These are phyloP conservation scores for Brachionus calyciflorus DNA, from an alignment of 1,140 invertebrate genomes.

Conservation along the genomic window DNA sequence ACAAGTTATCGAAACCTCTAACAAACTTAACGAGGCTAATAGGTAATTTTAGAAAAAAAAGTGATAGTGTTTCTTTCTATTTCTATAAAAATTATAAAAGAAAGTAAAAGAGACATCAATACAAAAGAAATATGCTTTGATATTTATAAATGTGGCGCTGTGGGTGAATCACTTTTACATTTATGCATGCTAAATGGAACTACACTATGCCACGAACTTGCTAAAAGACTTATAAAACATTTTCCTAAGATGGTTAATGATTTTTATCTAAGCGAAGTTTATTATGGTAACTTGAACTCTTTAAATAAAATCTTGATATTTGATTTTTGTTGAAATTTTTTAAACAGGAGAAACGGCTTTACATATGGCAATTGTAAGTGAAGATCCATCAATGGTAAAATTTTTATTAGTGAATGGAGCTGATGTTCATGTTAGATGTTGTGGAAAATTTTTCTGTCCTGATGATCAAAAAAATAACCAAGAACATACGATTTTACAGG, in stretches of 20 bases:
- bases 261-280: constrained; percentile 91
- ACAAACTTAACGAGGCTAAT: constrained; percentile 3
- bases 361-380: constrained; percentile 95
- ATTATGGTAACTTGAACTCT: constrained; percentile 77
- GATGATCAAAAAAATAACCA: constrained; percentile 92
- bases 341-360: constrained; percentile 62
- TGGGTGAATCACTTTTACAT: constrained; percentile 90
- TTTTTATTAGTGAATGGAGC: constrained; percentile 86
- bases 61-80: too few relatives aligned
- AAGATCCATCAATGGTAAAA: constrained; percentile 94
- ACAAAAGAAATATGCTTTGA: constrained; percentile 79
- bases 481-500: constrained; percentile 74
- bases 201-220: constrained; percentile 83
- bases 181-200: constrained; percentile 86
- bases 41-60: background rate
- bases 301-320: too few relatives aligned
- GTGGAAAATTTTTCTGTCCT: constrained; percentile 79
- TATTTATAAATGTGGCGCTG: constrained; percentile 83
- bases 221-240: constrained; percentile 80
- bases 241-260: constrained; percentile 94
- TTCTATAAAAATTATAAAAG: too few relatives aligned
- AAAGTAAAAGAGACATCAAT: background rate
- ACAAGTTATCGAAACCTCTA: background rate
- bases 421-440: constrained; percentile 80
- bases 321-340: background rate